Evolutionary conservation across 2,113 vertebrate genomes (phyloP).

Genomic region (Haemorhous mexicanus): DNA sequence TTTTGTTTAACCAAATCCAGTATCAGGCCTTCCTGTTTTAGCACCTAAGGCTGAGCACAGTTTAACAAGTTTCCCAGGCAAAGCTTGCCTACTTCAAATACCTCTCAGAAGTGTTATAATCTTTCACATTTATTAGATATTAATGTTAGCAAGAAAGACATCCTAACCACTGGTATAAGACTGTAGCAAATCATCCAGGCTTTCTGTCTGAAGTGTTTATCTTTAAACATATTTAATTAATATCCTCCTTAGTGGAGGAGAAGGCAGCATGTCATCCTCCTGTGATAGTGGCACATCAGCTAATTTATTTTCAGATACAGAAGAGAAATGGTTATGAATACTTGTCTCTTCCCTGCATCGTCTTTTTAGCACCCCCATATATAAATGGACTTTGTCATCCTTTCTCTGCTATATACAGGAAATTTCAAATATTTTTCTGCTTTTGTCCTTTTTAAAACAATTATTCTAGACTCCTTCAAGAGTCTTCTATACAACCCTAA

Average conservation of each 20-base stretch:
- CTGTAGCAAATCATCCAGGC: background rate
- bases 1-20: background rate
- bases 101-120: background rate
- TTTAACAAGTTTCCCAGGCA: background rate
- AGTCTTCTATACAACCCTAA: rapidly evolving
- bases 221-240: background rate
- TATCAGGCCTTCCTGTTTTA: background rate
- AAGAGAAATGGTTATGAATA: background rate
- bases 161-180: background rate
- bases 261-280: background rate
- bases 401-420: background rate
- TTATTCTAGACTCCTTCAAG: background rate
- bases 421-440: background rate
- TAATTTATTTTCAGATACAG: background rate
- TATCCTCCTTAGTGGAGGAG: background rate
- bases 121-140: background rate
- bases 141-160: background rate
- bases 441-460: background rate
- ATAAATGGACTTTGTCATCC: background rate
- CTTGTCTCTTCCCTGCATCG: background rate
- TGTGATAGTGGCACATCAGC: background rate
- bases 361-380: background rate
- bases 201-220: background rate
- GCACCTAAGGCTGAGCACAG: background rate
- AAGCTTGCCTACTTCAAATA: background rate